phyloP scores from a whole-genome alignment of 2,113 vertebrate species.

The Forbesichthys papilliferus region DNA sequence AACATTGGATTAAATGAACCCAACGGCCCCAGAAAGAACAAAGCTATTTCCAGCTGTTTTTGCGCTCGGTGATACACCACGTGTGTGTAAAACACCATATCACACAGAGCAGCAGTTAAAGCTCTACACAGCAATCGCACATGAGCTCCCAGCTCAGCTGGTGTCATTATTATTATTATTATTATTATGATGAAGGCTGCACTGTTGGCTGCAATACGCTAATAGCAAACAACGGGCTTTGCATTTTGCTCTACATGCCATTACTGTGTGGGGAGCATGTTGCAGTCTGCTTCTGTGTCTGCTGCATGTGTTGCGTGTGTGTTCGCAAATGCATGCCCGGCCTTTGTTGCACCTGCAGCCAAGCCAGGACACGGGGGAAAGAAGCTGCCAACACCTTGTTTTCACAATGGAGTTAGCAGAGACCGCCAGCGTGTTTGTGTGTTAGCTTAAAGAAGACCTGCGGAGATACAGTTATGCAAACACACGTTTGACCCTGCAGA shows the following conservation, averaged over 20 bases:
- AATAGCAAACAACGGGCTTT: constrained; percentile 40
- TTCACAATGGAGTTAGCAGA: constrained; percentile 35
- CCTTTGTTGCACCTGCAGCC: constrained; percentile 49
- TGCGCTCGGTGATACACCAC: constrained; percentile 17
- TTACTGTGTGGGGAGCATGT: neutral
- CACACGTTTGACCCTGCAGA: constrained; percentile 24
- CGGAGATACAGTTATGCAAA: constrained; percentile 39
- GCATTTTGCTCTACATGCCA: constrained; percentile 1
- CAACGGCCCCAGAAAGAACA: constrained; percentile 40
- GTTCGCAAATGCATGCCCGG: neutral
- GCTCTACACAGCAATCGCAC: constrained; percentile 29
- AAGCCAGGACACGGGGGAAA: neutral
- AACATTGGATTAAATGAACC: constrained; percentile 43
- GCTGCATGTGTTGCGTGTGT: neutral
- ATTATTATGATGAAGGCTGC: constrained; percentile 20
- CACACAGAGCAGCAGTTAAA: constrained; percentile 37
- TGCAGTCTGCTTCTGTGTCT: neutral
- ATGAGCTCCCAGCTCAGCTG: constrained; percentile 47
- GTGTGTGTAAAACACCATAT: constrained; percentile 39
- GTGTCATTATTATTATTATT: constrained; percentile 50
- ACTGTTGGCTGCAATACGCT: constrained; percentile 14
- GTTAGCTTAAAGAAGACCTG: constrained; percentile 25
- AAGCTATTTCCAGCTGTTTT: constrained; percentile 46
- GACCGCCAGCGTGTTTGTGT: constrained; percentile 12
- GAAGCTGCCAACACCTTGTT: constrained; percentile 48